These are phyloP conservation scores for Mareca strepera DNA, from an alignment of 2,797 vertebrate species.

Conservation along the genomic window DNA sequence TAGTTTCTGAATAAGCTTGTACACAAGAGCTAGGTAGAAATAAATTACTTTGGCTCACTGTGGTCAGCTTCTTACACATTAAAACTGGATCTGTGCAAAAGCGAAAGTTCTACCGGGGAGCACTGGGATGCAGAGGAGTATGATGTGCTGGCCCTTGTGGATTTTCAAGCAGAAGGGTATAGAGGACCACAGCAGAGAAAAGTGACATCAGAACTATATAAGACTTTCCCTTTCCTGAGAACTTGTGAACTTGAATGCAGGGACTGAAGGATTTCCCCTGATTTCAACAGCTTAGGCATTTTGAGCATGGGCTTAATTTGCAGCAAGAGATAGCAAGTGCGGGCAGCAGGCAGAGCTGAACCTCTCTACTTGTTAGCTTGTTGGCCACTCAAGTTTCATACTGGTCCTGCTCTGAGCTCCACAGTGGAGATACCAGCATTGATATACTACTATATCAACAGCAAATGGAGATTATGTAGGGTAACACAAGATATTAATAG, in stretches of 20 bases:
- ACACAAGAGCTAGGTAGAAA: not conserved
- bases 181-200: not conserved
- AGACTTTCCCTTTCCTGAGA: slow-evolving; percentile 13
- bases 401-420: not conserved
- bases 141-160: not conserved
- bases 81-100: not conserved
- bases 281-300: not conserved
- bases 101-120: not conserved
- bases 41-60: not conserved
- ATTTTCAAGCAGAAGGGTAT: not conserved
- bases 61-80: not conserved
- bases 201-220: not conserved
- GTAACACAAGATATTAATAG: not conserved
- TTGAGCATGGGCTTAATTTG: not conserved
- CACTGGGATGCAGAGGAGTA: not conserved
- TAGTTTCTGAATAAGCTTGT: not conserved
- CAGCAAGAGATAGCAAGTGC: not conserved
- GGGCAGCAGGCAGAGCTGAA: not conserved
- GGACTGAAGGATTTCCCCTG: not conserved
- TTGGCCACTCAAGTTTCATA: fast-evolving
- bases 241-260: not conserved
- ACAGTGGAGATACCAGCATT: not conserved
- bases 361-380: not conserved
- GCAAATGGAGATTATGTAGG: not conserved
- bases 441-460: not conserved